Percentiles rank a stretch among this genome's conserved stretches.
These are phyloP conservation scores for Ennomos erosarius DNA, from an alignment of 2,888 invertebrate genomes.

Conservation along the genomic window DNA sequence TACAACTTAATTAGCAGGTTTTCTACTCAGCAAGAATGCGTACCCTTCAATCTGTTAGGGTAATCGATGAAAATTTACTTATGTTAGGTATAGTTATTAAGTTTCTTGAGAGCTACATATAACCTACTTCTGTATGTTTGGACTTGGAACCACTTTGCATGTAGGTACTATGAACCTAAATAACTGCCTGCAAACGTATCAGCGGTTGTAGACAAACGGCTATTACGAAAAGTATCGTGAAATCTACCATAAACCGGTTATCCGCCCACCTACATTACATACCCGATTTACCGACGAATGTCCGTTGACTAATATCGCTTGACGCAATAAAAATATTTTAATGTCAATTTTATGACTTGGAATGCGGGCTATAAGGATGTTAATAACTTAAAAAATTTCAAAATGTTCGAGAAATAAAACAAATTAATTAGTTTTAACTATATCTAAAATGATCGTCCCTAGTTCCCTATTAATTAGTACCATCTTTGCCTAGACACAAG, in stretches of 20 bases:
- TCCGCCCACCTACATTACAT: conserved; percentile 31
- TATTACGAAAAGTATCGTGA: conserved; percentile 68
- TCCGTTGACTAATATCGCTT: conserved; percentile 20
- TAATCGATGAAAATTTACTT: no score
- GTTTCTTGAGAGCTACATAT: no score
- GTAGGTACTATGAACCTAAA: background rate
- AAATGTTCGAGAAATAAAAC: background rate
- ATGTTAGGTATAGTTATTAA: no score
- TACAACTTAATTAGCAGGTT: no score
- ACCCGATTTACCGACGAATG: conserved; percentile 11
- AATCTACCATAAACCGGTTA: conserved; percentile 53
- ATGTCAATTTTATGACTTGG: conserved; percentile 36
- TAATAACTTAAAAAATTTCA: conserved; percentile 6
- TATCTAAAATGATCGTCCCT: background rate
- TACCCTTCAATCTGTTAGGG: no score
- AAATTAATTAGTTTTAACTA: background rate
- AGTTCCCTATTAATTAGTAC: no score
- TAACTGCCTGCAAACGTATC: conserved; percentile 22
- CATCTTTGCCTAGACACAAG: no score
- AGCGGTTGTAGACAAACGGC: conserved; percentile 48
- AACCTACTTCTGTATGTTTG: no score
- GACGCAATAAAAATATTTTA: conserved; percentile 43
- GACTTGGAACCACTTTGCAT: background rate
- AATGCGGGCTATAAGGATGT: conserved; percentile 3
- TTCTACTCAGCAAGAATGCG: no score